Percentiles rank a stretch among this genome's conserved stretches.
Conservation (phyloP, 2,888 invertebrate genomes). For the Phragmatobia fuliginosa region DNA sequence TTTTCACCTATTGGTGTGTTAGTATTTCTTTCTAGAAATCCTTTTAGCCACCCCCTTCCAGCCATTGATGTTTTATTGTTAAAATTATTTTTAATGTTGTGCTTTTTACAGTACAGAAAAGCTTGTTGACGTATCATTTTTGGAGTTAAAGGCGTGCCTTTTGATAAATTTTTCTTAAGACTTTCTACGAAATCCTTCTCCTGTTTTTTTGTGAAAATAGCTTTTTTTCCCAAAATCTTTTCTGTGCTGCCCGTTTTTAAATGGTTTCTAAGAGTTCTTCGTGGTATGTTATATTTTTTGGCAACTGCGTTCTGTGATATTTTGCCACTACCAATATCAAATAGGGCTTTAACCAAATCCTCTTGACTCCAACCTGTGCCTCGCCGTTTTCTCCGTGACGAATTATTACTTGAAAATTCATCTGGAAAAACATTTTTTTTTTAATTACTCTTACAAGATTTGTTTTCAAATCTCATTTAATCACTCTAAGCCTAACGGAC, state of each 20-base stretch:
- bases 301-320: not conserved
- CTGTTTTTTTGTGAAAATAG: not conserved
- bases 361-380: not conserved
- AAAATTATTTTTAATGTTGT: not conserved
- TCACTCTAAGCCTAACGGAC: not conserved
- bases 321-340: not conserved
- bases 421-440: not conserved
- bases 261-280: slow-evolving; percentile 1
- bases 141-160: not conserved
- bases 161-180: not conserved
- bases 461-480: too few relatives aligned
- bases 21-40: slow-evolving; percentile 1
- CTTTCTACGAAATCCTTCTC: not conserved
- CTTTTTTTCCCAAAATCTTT: not conserved
- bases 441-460: not conserved
- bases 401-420: not conserved
- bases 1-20: not conserved
- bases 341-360: not conserved
- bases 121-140: slow-evolving; percentile 4
- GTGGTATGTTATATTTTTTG: not conserved
- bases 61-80: not conserved
- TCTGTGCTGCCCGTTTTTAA: not conserved
- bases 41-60: not conserved
- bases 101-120: not conserved
- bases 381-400: not conserved